phyloP scores from a whole-genome alignment of 2,888 invertebrate genomes.

The Drosophila austrosaltans region DNA sequence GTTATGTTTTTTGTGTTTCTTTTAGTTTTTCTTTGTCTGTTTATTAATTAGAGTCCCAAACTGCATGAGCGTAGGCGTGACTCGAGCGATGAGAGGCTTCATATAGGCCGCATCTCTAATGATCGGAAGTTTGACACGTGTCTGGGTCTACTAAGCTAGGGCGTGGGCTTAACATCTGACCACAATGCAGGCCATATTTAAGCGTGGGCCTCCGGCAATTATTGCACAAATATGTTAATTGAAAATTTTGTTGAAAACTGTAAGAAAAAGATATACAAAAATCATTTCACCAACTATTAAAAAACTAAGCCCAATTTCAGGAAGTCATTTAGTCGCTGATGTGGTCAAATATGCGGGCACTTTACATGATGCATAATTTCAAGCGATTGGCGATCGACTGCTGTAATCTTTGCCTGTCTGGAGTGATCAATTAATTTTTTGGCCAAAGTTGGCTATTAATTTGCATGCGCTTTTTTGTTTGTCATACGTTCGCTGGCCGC shows the following conservation, averaged over 20 bases:
- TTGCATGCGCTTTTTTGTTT: constrained; percentile 70
- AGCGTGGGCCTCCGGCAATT: constrained; percentile 56
- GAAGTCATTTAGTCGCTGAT: constrained; percentile 51
- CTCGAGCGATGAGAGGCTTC: constrained; percentile 33
- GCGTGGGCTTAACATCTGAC: constrained; percentile 39
- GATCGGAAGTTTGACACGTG: constrained; percentile 79
- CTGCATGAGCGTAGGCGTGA: constrained; percentile 54
- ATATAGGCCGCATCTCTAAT: constrained; percentile 54
- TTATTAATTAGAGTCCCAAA: constrained; percentile 67
- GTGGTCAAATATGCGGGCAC: constrained; percentile 65
- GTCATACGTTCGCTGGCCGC: constrained; percentile 7
- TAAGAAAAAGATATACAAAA: constrained; percentile 28
- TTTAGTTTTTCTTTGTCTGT: constrained; percentile 55
- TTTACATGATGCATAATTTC: constrained; percentile 47
- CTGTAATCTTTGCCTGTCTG: constrained; percentile 68
- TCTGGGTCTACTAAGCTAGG: constrained; percentile 34
- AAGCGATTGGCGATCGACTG: constrained; percentile 43
- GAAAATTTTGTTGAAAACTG: constrained; percentile 63
- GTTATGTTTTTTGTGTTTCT: constrained; percentile 20
- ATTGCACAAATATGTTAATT: constrained; percentile 79
- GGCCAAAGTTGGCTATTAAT: constrained; percentile 72
- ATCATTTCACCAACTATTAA: constrained; percentile 57
- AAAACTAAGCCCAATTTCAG: constrained; percentile 25
- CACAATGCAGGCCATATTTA: constrained; percentile 26
- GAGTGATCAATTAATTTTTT: constrained; percentile 74